Evolutionary conservation across 2,888 invertebrate species (phyloP).

Genomic region (Mystacides longicornis): DNA sequence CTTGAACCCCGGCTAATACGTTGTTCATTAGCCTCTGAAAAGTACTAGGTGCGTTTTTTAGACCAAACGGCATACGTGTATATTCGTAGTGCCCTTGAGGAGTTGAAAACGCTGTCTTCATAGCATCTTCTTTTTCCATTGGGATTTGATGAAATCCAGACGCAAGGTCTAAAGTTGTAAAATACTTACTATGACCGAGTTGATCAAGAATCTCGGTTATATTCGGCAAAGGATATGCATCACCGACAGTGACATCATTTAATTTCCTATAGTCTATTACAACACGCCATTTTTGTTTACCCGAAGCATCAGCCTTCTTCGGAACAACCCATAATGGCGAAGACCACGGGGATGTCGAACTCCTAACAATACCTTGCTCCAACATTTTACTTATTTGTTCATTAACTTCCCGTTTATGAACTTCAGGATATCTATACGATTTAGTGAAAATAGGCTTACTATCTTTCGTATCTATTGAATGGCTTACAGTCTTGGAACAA

Average conservation of each 20-base stretch:
- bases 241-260: conserved; percentile 18
- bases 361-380: conserved; percentile 28
- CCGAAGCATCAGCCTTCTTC: conserved; percentile 16
- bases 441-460: conserved; percentile 27
- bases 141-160: conserved; percentile 31
- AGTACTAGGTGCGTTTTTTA: conserved; percentile 27
- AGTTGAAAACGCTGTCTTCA: conserved; percentile 28
- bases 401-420: conserved; percentile 29
- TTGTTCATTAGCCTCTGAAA: conserved; percentile 29
- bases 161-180: conserved; percentile 29
- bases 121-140: conserved; percentile 24
- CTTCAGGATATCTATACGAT: conserved; percentile 29
- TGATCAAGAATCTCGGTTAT: conserved; percentile 28
- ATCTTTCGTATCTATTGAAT: conserved; percentile 27
- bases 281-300: conserved; percentile 27
- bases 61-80: conserved; percentile 27
- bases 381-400: conserved; percentile 29
- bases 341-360: conserved; percentile 24
- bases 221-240: conserved; percentile 22
- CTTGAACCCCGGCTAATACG: conserved; percentile 26
- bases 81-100: conserved; percentile 28
- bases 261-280: conserved; percentile 28
- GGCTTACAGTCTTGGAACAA: conserved; percentile 25
- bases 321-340: conserved; percentile 22
- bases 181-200: conserved; percentile 28